These are phyloP conservation scores for Calidris pygmaea DNA, from an alignment of 2,113 vertebrate genomes.

Conservation along the genomic window DNA sequence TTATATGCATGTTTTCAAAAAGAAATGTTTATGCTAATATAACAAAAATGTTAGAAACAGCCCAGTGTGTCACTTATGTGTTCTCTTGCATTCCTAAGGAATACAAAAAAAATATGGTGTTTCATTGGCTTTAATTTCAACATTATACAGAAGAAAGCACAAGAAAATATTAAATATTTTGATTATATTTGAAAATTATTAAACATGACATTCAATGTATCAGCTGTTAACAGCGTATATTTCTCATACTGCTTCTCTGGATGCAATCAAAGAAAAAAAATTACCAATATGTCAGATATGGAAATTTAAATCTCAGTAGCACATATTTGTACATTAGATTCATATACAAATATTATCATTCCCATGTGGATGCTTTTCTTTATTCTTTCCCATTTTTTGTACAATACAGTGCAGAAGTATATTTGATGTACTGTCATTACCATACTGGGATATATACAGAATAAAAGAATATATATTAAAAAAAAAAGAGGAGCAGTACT, in stretches of 20 bases:
- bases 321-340: neutral
- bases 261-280: slow-evolving; percentile 59
- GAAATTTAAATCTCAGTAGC: slow-evolving; percentile 59
- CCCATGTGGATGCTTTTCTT: neutral
- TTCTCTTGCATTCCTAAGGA: neutral
- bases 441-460: neutral
- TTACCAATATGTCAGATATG: slow-evolving; percentile 39
- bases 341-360: slow-evolving; percentile 57
- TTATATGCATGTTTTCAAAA: slow-evolving; percentile 7
- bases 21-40: slow-evolving; percentile 47
- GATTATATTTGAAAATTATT: slow-evolving; percentile 46
- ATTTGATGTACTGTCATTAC: neutral
- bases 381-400: neutral
- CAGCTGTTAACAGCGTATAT: slow-evolving; percentile 38
- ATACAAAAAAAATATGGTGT: neutral
- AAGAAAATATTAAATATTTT: slow-evolving; percentile 48
- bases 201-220: slow-evolving; percentile 37
- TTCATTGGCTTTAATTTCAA: slow-evolving; percentile 36
- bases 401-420: neutral
- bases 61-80: slow-evolving; percentile 39
- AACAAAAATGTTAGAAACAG: slow-evolving; percentile 41
- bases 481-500: neutral
- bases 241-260: neutral
- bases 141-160: slow-evolving; percentile 1
- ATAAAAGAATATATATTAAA: neutral